These are phyloP conservation scores for Oreochromis aureus DNA, from an alignment of 2,113 vertebrate species.

Conservation along the genomic window DNA sequence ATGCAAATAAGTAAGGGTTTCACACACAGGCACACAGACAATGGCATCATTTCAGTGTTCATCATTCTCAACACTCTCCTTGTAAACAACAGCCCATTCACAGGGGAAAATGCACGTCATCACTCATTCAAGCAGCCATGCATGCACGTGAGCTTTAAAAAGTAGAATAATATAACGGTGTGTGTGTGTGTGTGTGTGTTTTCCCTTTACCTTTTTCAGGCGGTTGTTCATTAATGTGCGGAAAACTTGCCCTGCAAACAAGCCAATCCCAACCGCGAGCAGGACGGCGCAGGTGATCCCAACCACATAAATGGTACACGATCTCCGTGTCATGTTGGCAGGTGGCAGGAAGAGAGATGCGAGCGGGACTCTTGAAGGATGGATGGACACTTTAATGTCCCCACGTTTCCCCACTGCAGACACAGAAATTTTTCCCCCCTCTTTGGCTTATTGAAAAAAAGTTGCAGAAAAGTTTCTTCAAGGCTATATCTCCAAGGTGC, in stretches of 20 bases:
- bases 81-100: background rate
- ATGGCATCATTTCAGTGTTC: background rate
- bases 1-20: background rate
- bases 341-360: background rate
- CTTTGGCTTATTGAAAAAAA: background rate
- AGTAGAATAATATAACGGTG: background rate
- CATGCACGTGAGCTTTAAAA: background rate
- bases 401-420: background rate
- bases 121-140: background rate
- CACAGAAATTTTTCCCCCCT: accelerated
- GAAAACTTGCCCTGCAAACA: conserved; percentile 52
- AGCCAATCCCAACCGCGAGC: conserved; percentile 56
- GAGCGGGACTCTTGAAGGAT: background rate
- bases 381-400: background rate
- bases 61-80: background rate
- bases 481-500: background rate
- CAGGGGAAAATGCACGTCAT: background rate
- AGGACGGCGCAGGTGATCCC: conserved; percentile 55
- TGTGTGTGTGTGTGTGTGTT: background rate
- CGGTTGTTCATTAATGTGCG: conserved; percentile 61
- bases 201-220: conserved; percentile 68
- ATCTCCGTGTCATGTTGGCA: conserved; percentile 61
- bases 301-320: conserved; percentile 50
- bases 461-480: background rate
- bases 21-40: background rate